Base-by-base conservation (phyloP, 2,113 vertebrate species). In the Tyrannus savana region DNA sequence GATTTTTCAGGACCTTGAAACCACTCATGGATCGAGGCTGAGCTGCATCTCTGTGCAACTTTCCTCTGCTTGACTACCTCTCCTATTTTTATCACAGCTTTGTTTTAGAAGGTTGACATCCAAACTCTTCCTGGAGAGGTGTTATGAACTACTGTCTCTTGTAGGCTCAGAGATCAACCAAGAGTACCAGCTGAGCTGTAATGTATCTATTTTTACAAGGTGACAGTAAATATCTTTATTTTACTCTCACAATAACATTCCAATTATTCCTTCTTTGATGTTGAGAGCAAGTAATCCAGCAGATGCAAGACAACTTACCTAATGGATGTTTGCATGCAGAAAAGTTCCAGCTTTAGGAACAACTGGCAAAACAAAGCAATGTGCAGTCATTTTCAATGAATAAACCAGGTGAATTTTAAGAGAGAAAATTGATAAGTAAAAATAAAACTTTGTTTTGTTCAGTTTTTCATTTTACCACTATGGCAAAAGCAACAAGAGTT, bases 171-270 rank as follows among this genome's bases (percentile, higher is more conserved):
- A 58, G 3, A 49, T 58, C n/a, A 46, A 30, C 3, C 21, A 33
- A 14, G 59, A 73, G 2, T 16, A 19, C 11, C 35, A 81, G 23
- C 1, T 6, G 42, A 9, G 10, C 39, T 71, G 49, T 30, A 52
- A 53, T 0, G 1, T n/a, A 33, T 2, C 4, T 47, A 8, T 53
- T 31, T 75, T 83, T 63, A 27, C 3, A 62, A 79, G 4, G 19
- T 19, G 9, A 77, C 15, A 47, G 27, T 28, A 22, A 59, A 46
- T 24, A 30, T 31, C 18, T 84, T 67, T 68, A 63, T 55, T 93
- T 80, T 63, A 25, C 9, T 74, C 10, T 67, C 19, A 25, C 21
- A 71, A n/a, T 21, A 71, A 63, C 2, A 33, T 15, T 9, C 17
- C 3, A 50, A 9, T 63, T 59, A 59, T 50, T 73, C 30, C 42